Evolutionary conservation across 2,888 invertebrate genomes (phyloP).

Genomic region (Rhodophaea formosa): DNA sequence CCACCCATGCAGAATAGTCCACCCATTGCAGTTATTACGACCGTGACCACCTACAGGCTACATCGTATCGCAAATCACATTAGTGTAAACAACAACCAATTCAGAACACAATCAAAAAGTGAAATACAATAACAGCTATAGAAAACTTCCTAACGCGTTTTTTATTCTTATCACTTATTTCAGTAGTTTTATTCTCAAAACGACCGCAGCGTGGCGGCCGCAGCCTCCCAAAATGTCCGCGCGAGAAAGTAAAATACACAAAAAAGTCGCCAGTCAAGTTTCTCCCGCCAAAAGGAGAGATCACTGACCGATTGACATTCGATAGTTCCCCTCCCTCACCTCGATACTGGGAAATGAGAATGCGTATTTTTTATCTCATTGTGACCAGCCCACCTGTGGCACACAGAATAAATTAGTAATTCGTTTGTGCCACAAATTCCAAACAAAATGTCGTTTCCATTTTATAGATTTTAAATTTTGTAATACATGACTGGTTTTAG

Average conservation of each 20-base stretch:
- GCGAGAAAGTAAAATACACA: slow-evolving; percentile 78
- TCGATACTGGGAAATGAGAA: slow-evolving; percentile 33
- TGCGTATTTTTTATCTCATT: slow-evolving; percentile 25
- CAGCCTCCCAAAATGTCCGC: slow-evolving; percentile 31
- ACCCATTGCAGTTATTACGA: background rate
- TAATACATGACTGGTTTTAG: background rate
- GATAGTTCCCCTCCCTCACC: slow-evolving; percentile 48
- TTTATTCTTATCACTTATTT: slow-evolving; percentile 32
- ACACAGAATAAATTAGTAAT: slow-evolving; percentile 22
- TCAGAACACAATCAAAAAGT: slow-evolving; percentile 15
- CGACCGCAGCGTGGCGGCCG: slow-evolving; percentile 27
- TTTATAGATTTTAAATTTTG: background rate
- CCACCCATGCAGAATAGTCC: background rate
- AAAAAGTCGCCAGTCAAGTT: slow-evolving; percentile 71
- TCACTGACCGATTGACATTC: slow-evolving; percentile 77
- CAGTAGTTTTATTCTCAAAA: slow-evolving; percentile 36
- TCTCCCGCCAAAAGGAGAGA: slow-evolving; percentile 76
- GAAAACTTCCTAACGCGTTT: slow-evolving; percentile 19
- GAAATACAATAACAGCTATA: slow-evolving; percentile 21
- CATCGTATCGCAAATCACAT: background rate
- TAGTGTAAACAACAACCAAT: background rate
- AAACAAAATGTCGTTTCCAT: background rate
- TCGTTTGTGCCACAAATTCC: slow-evolving; percentile 22
- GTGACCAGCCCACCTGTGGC: slow-evolving; percentile 24
- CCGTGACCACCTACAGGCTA: background rate